Evolutionary conservation across 2,113 vertebrate genomes (phyloP).

Genomic region (Serinus canaria): DNA sequence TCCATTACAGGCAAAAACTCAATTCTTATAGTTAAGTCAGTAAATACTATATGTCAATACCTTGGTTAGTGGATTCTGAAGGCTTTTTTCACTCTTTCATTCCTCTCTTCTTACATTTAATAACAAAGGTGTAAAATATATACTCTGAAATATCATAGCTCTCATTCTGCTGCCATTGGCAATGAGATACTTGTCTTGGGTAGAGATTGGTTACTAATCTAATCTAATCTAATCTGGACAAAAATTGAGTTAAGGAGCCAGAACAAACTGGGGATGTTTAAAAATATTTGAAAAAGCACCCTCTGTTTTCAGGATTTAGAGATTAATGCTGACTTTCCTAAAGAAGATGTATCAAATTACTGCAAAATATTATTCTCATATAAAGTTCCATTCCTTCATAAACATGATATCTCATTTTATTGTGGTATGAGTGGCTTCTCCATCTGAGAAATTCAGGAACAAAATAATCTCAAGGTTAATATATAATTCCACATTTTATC

Average conservation of each 20-base stretch:
- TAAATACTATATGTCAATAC: background rate
- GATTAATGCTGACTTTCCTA: background rate
- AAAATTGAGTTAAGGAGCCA: background rate
- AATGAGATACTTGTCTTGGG: background rate
- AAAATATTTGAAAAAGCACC: background rate
- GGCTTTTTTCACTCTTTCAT: background rate
- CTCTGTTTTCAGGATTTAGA: background rate
- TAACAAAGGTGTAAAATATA: background rate
- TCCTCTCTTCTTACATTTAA: background rate
- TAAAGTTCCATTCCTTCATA: background rate
- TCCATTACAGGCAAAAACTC: background rate
- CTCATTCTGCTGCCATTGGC: background rate
- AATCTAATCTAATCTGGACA: background rate
- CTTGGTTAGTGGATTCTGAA: constrained; percentile 10
- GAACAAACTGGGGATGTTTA: background rate
- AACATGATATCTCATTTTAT: background rate
- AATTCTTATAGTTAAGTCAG: background rate
- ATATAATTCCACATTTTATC: background rate
- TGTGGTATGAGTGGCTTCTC: background rate
- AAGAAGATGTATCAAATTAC: background rate
- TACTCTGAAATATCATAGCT: background rate
- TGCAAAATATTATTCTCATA: background rate
- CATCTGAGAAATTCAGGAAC: background rate
- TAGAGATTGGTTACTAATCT: background rate
- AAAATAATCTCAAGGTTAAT: background rate